Evolutionary conservation across 2,888 invertebrate genomes (phyloP), one percentile per base, ranked within the genome.

Genomic region (Agrochola litura): DNA sequence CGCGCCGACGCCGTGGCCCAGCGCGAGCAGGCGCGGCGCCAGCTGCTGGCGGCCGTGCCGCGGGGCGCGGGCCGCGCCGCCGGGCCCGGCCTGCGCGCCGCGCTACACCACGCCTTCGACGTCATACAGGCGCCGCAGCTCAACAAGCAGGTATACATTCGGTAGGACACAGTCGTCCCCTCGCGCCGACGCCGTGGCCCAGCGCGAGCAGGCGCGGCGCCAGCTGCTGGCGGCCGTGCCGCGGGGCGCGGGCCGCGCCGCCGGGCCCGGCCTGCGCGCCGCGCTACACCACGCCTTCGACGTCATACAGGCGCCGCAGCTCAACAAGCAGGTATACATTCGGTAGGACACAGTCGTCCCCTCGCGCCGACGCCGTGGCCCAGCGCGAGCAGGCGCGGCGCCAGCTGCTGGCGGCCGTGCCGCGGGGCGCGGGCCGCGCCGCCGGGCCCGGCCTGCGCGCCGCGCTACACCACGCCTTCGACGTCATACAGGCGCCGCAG

Each of bases 251-350:
- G 4, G 52, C 79, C 79, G 0, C 75, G 86, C 92, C 14, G 74
- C 93, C 1, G 93, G 94, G 8, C 84, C 91, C 1, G 91, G 96
- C 4, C 86, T 96, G 22, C 94, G 92, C 2, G 78, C 88, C 30
- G 92, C 97, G 0, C 88, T 96, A n/a, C 67, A 83, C 71, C 86
- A 85, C 2, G 97, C 97, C 66, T 93, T 96, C 80, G 94, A 95
- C 43, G 86, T 95, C n/a, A 83, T 97, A 75, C 97, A 97, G 93
- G 94, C 96, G 81, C 97, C 97, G 22, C 95, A 97, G 12, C 94
- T 97, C 5, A 98, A 98, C 86, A 98, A 98, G 93, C 97, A 96
- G 94, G 96, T 95, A n/a, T 52, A 46, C 46, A 10, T 96, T 96
- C 88, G 91, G 90, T 61, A 94, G 89, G 91, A 90, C 30, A 37